Evolutionary conservation across 2,113 vertebrate genomes (phyloP).

Genomic region (Pao palembangensis): DNA sequence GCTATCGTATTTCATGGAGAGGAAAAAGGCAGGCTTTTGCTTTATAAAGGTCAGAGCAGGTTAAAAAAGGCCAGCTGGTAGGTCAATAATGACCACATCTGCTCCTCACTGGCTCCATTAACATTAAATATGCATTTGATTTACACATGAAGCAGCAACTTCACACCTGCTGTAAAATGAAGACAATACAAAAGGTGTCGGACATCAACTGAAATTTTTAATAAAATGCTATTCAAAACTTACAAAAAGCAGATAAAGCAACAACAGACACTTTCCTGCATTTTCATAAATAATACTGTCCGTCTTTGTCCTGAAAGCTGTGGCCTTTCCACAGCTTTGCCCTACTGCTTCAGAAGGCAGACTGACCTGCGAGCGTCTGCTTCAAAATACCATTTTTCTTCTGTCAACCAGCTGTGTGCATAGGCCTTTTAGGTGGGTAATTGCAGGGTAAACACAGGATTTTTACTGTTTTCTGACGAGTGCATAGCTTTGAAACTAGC

Average conservation of each 20-base stretch:
- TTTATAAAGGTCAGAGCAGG: conserved; percentile 44
- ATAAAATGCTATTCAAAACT: conserved; percentile 69
- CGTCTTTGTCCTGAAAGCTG: conserved; percentile 34
- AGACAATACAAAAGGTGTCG: conserved; percentile 73
- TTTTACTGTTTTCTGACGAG: conserved; percentile 38
- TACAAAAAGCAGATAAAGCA: conserved; percentile 74
- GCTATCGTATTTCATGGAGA: conserved; percentile 50
- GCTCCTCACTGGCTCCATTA: background rate
- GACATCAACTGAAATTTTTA: conserved; percentile 72
- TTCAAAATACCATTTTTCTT: conserved; percentile 30
- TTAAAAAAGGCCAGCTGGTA: conserved; percentile 10
- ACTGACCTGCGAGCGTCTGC: conserved; percentile 21
- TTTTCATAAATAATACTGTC: conserved; percentile 66
- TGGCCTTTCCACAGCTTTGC: conserved; percentile 17
- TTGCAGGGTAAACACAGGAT: conserved; percentile 40
- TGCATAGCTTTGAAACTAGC: conserved; percentile 58
- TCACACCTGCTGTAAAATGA: conserved; percentile 57
- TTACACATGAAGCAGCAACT: conserved; percentile 23
- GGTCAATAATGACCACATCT: conserved; percentile 3
- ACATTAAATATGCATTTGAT: background rate
- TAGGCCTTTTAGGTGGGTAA: conserved; percentile 36
- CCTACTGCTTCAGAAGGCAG: conserved; percentile 7
- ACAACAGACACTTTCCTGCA: conserved; percentile 62
- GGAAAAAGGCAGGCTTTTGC: conserved; percentile 22
- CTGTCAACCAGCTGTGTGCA: conserved; percentile 32